A percentile compares a stretch with the other conserved stretches of the same genome.
These are phyloP conservation scores for Dendrolimus punctatus DNA, from an alignment of 1,140 invertebrate species.

Conservation along the genomic window DNA sequence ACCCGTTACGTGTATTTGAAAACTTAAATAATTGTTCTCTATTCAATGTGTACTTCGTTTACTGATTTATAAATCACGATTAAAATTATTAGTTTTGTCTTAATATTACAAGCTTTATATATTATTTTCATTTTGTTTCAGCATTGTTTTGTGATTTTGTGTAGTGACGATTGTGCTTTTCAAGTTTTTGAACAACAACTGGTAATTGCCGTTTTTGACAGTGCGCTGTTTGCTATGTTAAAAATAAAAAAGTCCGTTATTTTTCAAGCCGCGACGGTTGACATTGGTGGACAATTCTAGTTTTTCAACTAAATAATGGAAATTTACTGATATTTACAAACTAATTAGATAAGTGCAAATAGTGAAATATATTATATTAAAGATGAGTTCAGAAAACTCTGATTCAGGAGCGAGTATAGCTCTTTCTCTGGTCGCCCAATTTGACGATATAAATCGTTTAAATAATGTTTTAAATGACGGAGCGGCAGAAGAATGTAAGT, in stretches of 20 bases:
- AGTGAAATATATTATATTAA: constrained; percentile 8
- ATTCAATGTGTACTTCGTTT: too few relatives aligned
- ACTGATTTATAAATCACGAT: too few relatives aligned
- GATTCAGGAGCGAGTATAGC: constrained; percentile 41
- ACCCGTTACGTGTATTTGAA: too few relatives aligned
- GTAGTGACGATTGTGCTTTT: too few relatives aligned
- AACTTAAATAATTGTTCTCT: too few relatives aligned
- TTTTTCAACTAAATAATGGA: too few relatives aligned
- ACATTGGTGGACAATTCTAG: constrained; percentile 1
- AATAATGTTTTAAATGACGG: constrained; percentile 77
- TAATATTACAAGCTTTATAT: too few relatives aligned
- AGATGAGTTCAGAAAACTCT: constrained; percentile 58
- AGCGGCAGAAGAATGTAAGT: constrained; percentile 78
- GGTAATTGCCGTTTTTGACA: constrained; percentile 5
- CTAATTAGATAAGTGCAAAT: background rate
- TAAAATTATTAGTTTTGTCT: too few relatives aligned
- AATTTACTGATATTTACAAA: constrained; percentile 6
- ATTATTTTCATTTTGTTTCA: too few relatives aligned
- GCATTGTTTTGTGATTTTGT: too few relatives aligned
- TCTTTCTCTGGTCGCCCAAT: constrained; percentile 61
- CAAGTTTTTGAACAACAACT: constrained; percentile 5
- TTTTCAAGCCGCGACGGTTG: constrained; percentile 14
- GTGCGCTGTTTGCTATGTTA: background rate
- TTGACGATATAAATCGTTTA: constrained; percentile 80
- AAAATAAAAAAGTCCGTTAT: constrained; percentile 11